Percentiles rank a stretch among this genome's conserved stretches.
These are phyloP conservation scores for Meriones psammophilus DNA, from an alignment of 2,797 vertebrate genomes.

Conservation along the genomic window DNA sequence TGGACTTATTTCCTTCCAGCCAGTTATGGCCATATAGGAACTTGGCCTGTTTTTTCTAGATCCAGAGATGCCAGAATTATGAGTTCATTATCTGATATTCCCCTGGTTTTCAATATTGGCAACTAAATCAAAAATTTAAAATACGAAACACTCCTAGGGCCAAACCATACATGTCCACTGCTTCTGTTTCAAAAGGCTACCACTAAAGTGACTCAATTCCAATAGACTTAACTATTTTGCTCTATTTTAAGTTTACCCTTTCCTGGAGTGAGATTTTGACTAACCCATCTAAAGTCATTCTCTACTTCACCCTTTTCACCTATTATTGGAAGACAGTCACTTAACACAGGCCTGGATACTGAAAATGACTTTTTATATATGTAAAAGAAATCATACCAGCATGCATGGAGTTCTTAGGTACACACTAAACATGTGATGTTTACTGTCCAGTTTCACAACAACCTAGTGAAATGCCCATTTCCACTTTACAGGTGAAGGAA, in stretches of 20 bases:
- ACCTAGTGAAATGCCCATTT: not conserved
- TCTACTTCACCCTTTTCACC: conserved; percentile 22
- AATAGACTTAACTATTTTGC: not conserved
- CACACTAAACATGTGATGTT: not conserved
- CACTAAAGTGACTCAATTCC: not conserved
- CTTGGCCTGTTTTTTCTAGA: conserved; percentile 8
- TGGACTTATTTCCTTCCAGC: not conserved
- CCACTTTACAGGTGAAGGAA: not conserved
- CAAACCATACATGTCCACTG: not conserved
- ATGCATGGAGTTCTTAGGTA: not conserved
- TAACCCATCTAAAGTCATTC: not conserved
- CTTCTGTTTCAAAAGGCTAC: conserved; percentile 47
- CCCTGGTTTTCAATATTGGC: conserved; percentile 58
- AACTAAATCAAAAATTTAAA: conserved; percentile 14
- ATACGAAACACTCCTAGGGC: not conserved
- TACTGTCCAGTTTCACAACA: not conserved
- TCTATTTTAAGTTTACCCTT: conserved; percentile 48
- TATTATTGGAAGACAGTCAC: not conserved
- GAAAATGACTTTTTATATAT: not conserved
- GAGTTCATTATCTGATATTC: conserved; percentile 30
- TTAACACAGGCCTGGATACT: not conserved
- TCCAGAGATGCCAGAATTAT: conserved; percentile 38
- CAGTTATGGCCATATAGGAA: not conserved
- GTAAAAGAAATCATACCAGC: not conserved
- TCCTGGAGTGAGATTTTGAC: conserved; percentile 51